phyloP scores from a whole-genome alignment of 2,888 invertebrate species.

The Andrena flavipes region DNA sequence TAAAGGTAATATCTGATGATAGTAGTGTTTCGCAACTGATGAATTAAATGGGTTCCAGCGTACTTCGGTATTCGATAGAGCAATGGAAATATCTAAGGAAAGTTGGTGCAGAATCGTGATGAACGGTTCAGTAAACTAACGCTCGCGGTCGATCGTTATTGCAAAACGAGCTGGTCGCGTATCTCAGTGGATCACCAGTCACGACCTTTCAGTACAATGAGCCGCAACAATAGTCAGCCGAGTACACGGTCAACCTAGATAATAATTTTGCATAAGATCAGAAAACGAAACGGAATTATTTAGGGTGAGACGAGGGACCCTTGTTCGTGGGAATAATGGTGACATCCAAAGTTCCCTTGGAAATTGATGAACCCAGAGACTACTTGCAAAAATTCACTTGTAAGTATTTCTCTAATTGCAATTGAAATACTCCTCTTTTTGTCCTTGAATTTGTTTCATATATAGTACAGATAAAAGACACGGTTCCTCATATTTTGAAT shows the following conservation, averaged over 20 bases:
- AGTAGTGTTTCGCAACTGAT: neutral
- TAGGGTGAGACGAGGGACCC: slow-evolving; percentile 25
- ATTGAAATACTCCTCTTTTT: neutral
- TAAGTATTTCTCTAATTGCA: neutral
- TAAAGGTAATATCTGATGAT: neutral
- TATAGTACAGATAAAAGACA: too few species aligned
- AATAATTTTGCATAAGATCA: slow-evolving; percentile 54
- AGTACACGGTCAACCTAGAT: slow-evolving; percentile 45
- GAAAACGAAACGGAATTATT: slow-evolving; percentile 49
- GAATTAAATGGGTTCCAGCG: neutral
- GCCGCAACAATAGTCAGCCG: slow-evolving; percentile 49
- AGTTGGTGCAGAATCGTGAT: slow-evolving; percentile 13
- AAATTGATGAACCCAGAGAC: neutral
- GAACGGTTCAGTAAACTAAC: slow-evolving; percentile 31
- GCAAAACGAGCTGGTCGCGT: slow-evolving; percentile 43
- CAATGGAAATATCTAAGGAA: slow-evolving; percentile 5
- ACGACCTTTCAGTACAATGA: slow-evolving; percentile 48
- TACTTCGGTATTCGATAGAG: neutral
- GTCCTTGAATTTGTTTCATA: too few species aligned
- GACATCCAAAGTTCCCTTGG: neutral
- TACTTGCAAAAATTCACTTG: neutral
- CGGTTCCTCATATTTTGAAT: too few species aligned
- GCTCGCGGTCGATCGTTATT: slow-evolving; percentile 43
- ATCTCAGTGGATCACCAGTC: slow-evolving; percentile 53
- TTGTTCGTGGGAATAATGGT: slow-evolving; percentile 46